Base-by-base conservation (phyloP, 1,140 invertebrate species). In the Triops cancriformis region DNA sequence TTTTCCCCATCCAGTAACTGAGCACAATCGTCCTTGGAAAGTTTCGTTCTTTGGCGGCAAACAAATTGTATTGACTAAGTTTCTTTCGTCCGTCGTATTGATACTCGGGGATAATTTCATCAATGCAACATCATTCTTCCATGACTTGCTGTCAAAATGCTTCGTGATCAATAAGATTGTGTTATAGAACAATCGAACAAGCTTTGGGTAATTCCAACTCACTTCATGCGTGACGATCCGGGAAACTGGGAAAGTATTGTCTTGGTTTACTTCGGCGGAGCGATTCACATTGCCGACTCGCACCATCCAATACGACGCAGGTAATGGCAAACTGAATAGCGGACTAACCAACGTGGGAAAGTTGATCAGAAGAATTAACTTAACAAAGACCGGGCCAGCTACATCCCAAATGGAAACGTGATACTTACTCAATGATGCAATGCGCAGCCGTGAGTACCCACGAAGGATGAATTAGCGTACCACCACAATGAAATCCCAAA, bases 381-480 rank as follows among this genome's bases (percentile, higher is more conserved):
- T 2, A 2, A 72, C 23, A 27, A 72, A 2, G 9, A 27, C 6
- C 72, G 23, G 6, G 6, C 2, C 6, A 9, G 26, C 2, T 26
- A 3, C 23, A 74, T 4, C 14, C 3, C 27, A 74, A 26, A 74
- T 26, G 18, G 18, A 31, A 76, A 76, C n/a, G 74, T 41, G 31
- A 41, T 18, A 81, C 87, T 88, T 87, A 96, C 94, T 96, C 95
- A 83, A 93, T 89, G 79, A 97, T 90, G 83, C 95, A 97, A 85
- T 97, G 95, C 7, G 94, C 94, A 0, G 94, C 94, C 0, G 94
- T 96, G 26, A 97, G 85, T 14, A 96, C 88, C 93, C 94, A 96
- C 73, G 90, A 87, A 1, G 90, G 88, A 79, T 92, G 89, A 45
- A 97, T 91, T 2, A 97, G 87, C 3, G 95, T 93, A 1, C 92